Percentiles rank a stretch among this genome's conserved stretches.
Conservation (phyloP, 2,888 invertebrate genomes). For the Pollenia griseotomentosa region DNA sequence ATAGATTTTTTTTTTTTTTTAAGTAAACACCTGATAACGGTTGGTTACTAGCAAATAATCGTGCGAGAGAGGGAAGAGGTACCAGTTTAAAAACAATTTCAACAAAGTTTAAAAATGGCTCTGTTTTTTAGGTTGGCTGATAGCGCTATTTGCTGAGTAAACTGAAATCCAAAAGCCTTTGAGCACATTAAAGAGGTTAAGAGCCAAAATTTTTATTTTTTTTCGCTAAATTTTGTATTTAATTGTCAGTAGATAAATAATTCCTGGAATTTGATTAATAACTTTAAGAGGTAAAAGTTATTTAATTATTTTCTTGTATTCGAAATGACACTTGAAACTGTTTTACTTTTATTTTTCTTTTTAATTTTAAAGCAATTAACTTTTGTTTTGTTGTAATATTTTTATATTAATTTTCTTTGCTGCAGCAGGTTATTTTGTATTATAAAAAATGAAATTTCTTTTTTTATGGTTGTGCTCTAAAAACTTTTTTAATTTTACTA, state of each 20-base stretch:
- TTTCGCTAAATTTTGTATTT: constrained; percentile 19
- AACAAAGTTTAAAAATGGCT: constrained; percentile 7
- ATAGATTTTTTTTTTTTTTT: background rate
- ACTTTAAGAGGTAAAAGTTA: background rate
- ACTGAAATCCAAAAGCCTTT: background rate
- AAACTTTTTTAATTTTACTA: constrained; percentile 56
- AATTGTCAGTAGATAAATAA: constrained; percentile 10
- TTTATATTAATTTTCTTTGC: constrained; percentile 44
- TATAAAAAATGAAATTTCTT: constrained; percentile 58
- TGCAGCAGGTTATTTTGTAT: constrained; percentile 49
- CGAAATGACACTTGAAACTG: constrained; percentile 52
- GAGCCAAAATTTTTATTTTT: constrained; percentile 4
- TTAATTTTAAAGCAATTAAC: constrained; percentile 7
- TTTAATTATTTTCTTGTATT: background rate
- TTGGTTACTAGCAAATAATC: constrained; percentile 51
- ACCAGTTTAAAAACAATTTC: constrained; percentile 2
- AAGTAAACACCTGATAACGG: constrained; percentile 66
- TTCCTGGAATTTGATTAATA: background rate
- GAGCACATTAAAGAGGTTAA: constrained; percentile 29
- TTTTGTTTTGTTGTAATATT: constrained; percentile 21
- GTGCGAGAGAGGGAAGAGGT: constrained; percentile 5
- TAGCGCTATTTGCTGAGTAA: constrained; percentile 41
- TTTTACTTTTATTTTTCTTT: constrained; percentile 55
- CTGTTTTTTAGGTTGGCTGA: constrained; percentile 19
- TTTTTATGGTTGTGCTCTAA: constrained; percentile 68